These are phyloP conservation scores for Megatriorchis doriae DNA, from an alignment of 2,113 vertebrate genomes.

Conservation along the genomic window DNA sequence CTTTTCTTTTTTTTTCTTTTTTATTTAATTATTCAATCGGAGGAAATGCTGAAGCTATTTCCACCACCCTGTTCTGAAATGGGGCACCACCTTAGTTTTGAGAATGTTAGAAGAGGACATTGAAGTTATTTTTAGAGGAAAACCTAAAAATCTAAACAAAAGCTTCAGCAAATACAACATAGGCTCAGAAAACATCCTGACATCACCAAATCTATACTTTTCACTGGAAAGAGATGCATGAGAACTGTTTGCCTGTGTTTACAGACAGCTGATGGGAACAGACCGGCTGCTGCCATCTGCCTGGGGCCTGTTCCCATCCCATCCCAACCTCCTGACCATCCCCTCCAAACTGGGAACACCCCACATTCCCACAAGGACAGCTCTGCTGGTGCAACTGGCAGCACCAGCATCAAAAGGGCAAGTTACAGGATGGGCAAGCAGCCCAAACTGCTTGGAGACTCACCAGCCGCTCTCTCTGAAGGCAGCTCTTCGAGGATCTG, in stretches of 20 bases:
- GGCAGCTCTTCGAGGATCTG: not conserved
- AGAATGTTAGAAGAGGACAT: not conserved
- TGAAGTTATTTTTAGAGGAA: not conserved
- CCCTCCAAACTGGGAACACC: not conserved
- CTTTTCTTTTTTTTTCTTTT: not conserved
- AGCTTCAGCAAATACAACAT: not conserved
- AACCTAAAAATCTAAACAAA: not conserved
- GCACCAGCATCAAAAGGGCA: rapidly evolving
- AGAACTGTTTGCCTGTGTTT: not conserved
- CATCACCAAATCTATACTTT: not conserved
- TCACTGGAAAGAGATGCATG: not conserved
- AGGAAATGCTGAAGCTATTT: not conserved
- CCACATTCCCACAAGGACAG: rapidly evolving
- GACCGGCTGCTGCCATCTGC: not conserved
- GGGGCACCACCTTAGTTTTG: not conserved
- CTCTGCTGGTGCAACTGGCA: not conserved
- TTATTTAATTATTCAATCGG: not conserved
- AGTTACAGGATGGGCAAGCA: not conserved
- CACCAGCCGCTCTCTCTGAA: not conserved
- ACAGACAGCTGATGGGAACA: not conserved
- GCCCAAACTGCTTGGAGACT: not conserved
- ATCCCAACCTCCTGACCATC: not conserved
- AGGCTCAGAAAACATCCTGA: not conserved
- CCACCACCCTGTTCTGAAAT: not conserved
- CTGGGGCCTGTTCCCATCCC: not conserved